Conservation (phyloP, 2,797 vertebrate species). For the Sphenodon punctatus region DNA sequence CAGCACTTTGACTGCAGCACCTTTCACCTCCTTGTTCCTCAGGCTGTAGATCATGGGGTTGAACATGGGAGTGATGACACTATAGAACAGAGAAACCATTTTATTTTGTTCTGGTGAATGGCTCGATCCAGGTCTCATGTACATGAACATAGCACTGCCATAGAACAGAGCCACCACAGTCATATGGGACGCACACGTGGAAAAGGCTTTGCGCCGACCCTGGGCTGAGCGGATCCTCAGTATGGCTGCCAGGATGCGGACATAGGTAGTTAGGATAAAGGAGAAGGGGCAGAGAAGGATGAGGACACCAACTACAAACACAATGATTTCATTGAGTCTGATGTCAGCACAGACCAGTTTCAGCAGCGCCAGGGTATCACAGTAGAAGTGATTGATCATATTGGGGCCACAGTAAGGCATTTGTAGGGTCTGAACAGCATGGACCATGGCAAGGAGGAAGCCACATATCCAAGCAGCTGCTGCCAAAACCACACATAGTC, state of each 20-base stretch:
- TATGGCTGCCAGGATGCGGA: not conserved
- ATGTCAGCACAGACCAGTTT: conserved; percentile 44
- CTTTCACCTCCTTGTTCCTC: conserved; percentile 45
- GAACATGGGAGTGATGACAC: conserved; percentile 41
- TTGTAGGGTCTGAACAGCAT: conserved; percentile 9
- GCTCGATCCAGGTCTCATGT: not conserved
- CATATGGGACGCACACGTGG: no score
- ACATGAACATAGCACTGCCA: not conserved
- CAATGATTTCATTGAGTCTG: conserved; percentile 9
- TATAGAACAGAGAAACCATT: conserved; percentile 47
- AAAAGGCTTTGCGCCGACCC: no score
- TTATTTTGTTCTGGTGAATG: conserved; percentile 19
- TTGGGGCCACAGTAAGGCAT: conserved; percentile 38
- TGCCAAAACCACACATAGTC: not conserved
- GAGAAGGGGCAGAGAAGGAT: conserved; percentile 41
- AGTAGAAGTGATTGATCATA: conserved; percentile 49
- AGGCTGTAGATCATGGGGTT: conserved; percentile 30
- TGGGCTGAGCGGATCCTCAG: not conserved
- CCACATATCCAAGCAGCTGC: conserved; percentile 11
- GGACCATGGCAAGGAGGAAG: conserved; percentile 8
- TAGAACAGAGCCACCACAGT: not conserved
- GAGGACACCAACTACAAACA: conserved; percentile 8
- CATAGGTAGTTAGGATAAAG: not conserved
- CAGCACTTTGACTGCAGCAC: not conserved
- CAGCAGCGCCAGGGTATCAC: conserved; percentile 49